Base-by-base conservation (phyloP, 92 coral and sea anemone genomes). In the Blastomussa wellsi region DNA sequence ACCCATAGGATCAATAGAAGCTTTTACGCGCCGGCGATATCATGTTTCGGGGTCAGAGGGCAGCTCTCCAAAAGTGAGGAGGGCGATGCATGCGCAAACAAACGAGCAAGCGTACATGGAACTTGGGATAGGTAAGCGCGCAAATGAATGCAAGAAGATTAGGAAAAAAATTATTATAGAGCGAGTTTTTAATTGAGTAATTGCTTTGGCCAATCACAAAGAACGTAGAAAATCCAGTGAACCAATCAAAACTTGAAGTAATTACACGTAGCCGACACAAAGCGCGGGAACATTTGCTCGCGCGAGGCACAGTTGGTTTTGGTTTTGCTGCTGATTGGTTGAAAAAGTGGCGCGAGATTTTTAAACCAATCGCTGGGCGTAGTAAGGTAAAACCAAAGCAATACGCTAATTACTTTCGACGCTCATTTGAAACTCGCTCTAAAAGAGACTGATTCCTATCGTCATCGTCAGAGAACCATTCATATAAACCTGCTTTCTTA, bases 21-120 rank as follows among this genome's bases (percentile, higher is more conserved):
- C 98, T 37, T 94, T 94, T 74, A 94, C 98, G 44, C 95, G 95
- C 81, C 93, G 90, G 84, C 90, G 98, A 74, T 94, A 94, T 82
- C 84, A 75, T 64, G 92, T 92, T 0, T 94, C 98, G 24, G 98
- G 91, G 74, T 91, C 98, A 47, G 88, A 85, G 88, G 93, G 95
- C 32, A 89, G 95, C 69, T 94, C 98, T 29, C 98, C 98, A 12
- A 90, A 86, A 84, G 71, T 86, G 31, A 89, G 74, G 44, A 77
- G 93, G 26, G 90, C 92, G 13, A 85, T 76, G 70, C 84, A 60
- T 33, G 62, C 83, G 35, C 73, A 59, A 9, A 59, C 73, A 57
- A 74, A 74, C 20, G 80, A 83, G 36, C 80, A 83, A 17, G 79
- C 74, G 0, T 83, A 57, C 47, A 22, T 73, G 24, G 87, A 60